Evolutionary conservation across 2,888 invertebrate species (phyloP).

Genomic region (Thymelicus lineola): DNA sequence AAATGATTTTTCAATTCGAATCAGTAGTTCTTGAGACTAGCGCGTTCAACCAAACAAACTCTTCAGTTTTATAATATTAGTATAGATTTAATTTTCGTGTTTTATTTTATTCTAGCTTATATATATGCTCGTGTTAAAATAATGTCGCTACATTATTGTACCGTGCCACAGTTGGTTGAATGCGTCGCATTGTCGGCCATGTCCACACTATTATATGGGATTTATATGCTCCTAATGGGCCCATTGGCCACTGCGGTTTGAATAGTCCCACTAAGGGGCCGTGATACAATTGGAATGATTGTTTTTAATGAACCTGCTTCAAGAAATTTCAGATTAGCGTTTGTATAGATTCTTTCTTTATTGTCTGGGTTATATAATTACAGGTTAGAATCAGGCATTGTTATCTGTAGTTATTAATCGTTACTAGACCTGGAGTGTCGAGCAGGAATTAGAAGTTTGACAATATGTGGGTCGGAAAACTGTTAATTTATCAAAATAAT

Average conservation of each 20-base stretch:
- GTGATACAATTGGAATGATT: slow-evolving; percentile 32
- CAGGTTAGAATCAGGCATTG: neutral
- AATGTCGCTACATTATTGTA: slow-evolving; percentile 43
- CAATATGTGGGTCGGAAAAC: no score
- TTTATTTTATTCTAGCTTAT: no score
- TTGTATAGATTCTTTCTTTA: slow-evolving; percentile 11
- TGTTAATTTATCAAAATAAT: no score
- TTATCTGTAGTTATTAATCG: neutral
- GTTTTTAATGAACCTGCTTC: slow-evolving; percentile 30
- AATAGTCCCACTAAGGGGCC: slow-evolving; percentile 55
- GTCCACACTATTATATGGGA: slow-evolving; percentile 75
- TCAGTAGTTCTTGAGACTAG: no score
- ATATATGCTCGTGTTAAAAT: neutral
- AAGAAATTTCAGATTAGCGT: slow-evolving; percentile 7
- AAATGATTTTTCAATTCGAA: no score
- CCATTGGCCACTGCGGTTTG: slow-evolving; percentile 59
- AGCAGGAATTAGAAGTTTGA: no score
- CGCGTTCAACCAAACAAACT: no score
- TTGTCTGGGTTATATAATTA: slow-evolving; percentile 4
- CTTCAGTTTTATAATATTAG: no score
- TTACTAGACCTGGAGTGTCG: no score
- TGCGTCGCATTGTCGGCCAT: slow-evolving; percentile 65
- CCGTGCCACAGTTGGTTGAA: slow-evolving; percentile 50
- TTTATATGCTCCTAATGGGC: slow-evolving; percentile 73
- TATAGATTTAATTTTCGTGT: no score